phyloP scores from a whole-genome alignment of 53 echinoderm and acorn worm genomes.

The Mesocentrotus franciscanus region DNA sequence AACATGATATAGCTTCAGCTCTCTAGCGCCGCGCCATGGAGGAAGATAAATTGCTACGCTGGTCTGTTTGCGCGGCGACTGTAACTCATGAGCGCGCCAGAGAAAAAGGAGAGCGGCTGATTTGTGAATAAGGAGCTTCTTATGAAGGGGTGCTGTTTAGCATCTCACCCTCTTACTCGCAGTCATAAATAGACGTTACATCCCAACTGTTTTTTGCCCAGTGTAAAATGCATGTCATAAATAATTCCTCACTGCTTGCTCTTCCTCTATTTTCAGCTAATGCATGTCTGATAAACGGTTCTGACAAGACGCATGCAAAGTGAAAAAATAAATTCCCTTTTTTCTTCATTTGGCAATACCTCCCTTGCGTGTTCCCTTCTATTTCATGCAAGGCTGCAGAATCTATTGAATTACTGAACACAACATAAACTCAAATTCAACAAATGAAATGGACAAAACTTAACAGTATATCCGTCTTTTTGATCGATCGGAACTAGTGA shows the following conservation, averaged over 20 bases:
- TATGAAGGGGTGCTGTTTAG: conserved; percentile 30
- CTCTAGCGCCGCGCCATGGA: conserved; percentile 57
- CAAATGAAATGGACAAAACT: background rate
- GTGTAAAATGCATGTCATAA: conserved; percentile 43
- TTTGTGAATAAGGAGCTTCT: conserved; percentile 39
- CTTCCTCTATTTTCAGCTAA: conserved; percentile 14
- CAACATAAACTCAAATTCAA: background rate
- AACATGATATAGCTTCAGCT: conserved; percentile 66
- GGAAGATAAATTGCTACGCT: conserved; percentile 61
- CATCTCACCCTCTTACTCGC: background rate
- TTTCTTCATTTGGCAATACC: background rate
- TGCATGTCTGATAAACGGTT: background rate
- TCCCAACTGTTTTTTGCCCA: background rate
- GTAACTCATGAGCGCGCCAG: conserved; percentile 15
- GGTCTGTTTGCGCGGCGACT: conserved; percentile 61
- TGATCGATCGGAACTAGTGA: background rate
- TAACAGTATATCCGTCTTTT: background rate
- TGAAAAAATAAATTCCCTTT: background rate
- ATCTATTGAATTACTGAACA: background rate
- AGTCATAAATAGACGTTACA: conserved; percentile 5
- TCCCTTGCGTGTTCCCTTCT: background rate
- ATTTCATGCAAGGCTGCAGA: background rate
- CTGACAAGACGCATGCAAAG: background rate
- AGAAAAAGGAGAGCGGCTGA: background rate
- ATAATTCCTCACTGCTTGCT: conserved; percentile 12